Base-by-base conservation (phyloP, 2,113 vertebrate genomes). In the Podilymbus podiceps region DNA sequence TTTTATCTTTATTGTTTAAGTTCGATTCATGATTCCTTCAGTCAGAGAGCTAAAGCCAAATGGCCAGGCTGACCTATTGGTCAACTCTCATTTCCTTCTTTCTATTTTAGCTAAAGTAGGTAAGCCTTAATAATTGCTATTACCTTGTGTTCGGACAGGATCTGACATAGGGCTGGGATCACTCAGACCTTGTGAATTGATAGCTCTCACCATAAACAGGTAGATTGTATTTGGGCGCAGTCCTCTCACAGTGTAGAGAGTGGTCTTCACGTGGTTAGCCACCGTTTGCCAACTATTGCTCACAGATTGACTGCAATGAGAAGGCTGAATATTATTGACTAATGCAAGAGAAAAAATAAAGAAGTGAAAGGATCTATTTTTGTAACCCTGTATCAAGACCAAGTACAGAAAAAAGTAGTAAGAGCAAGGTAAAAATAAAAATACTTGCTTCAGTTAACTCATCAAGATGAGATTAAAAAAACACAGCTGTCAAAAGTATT, bases 231-330 rank as follows among this genome's bases (percentile, higher is more conserved):
- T 99, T 63, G 99, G 99, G 40, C 99, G 98, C 23, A 99, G 97
- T 66, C 99, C 99, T 95, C 98, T 98, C 60, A 99, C 98, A 2
- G 99, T 99, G 81, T 98, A 99, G 93, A 99, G 98, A 2, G 98
- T 99, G 60, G 98, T 99, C 98, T 99, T 99, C 84, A 99, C 98
- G 1, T 99, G 99, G 92, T 99, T 99, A 17, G 99, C 99, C 59
- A 99, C 99, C 0, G 99, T 99, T 85, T 99, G 99, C 99, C 99
- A 99, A 94, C 99, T 99, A 87, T 99, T 99, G 98, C 99, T 99
- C 98, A 99, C 99, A 1, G 99, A 99, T 80, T 99, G 99, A 96
- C 99, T 99, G 97, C 91, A 98, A 98, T 1, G 90, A 56, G 40
- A 78, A 47, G 7, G 91, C 63, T 72, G 84, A 85, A 92, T n/a